Evolutionary conservation across 2,888 invertebrate species (phyloP).

Genomic region (Polydesmus complanatus): DNA sequence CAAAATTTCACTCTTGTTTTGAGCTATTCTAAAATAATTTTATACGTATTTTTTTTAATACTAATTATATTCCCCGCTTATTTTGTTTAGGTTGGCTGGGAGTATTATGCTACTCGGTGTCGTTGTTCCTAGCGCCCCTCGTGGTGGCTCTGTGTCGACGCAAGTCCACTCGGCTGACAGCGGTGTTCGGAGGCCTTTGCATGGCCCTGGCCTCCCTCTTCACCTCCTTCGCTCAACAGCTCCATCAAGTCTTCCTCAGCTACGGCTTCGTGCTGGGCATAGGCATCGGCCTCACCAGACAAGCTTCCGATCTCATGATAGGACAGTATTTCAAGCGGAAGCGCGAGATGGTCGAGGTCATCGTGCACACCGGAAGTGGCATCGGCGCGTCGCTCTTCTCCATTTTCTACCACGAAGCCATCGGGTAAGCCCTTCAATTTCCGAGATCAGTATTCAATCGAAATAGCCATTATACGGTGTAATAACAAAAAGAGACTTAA

Average conservation of each 20-base stretch:
- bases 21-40: no score
- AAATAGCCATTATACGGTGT: not conserved
- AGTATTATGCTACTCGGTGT: conserved; percentile 60
- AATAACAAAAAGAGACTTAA: no score
- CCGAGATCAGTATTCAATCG: not conserved
- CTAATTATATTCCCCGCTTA: no score
- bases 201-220: conserved; percentile 75
- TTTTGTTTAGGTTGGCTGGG: conserved; percentile 66
- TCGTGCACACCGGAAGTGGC: conserved; percentile 72
- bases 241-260: conserved; percentile 79
- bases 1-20: no score
- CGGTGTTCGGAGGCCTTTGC: conserved; percentile 71
- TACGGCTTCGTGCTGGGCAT: conserved; percentile 52
- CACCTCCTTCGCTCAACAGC: conserved; percentile 70
- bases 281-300: conserved; percentile 70
- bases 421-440: conserved; percentile 43
- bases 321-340: conserved; percentile 77
- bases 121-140: conserved; percentile 65
- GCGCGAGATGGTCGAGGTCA: conserved; percentile 73
- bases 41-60: no score
- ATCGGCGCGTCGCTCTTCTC: conserved; percentile 73
- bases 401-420: conserved; percentile 59
- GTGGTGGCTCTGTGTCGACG: conserved; percentile 70
- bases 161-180: conserved; percentile 74
- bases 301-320: conserved; percentile 76